A percentile compares a stretch with the other conserved stretches of the same genome.
Evolutionary conservation across 92 coral and sea anemone species (phyloP).

Genomic region (Heliopora coerulea): DNA sequence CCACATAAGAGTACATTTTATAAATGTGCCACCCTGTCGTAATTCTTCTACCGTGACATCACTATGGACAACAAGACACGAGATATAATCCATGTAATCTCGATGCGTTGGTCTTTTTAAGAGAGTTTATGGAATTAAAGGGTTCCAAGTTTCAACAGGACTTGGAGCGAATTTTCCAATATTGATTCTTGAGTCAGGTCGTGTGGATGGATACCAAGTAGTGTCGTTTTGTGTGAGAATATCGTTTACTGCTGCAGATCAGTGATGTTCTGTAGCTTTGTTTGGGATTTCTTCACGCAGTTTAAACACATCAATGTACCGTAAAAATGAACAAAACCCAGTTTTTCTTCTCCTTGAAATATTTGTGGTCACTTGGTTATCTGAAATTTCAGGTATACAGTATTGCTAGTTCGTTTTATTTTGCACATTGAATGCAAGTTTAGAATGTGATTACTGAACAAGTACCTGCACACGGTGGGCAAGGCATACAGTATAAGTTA

Average conservation of each 20-base stretch:
- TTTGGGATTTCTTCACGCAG: constrained; percentile 31
- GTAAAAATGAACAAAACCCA: constrained; percentile 15
- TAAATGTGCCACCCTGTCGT: constrained; percentile 21
- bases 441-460: too few species aligned
- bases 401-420: too few species aligned
- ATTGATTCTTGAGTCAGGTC: background rate
- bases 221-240: background rate
- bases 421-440: too few species aligned
- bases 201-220: background rate
- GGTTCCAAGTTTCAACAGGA: too few species aligned
- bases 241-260: background rate
- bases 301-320: constrained; percentile 31
- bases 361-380: background rate
- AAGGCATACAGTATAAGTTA: too few species aligned
- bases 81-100: background rate
- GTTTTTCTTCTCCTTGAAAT: background rate
- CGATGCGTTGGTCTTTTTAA: too few species aligned
- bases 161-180: too few species aligned
- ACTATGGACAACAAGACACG: constrained; percentile 7
- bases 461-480: too few species aligned
- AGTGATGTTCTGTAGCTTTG: constrained; percentile 34
- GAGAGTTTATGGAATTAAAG: too few species aligned
- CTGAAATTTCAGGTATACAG: background rate
- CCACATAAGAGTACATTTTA: background rate
- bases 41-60: constrained; percentile 36